phyloP scores from a whole-genome alignment of 2,888 invertebrate species.

The Mechanitis messenoides region DNA sequence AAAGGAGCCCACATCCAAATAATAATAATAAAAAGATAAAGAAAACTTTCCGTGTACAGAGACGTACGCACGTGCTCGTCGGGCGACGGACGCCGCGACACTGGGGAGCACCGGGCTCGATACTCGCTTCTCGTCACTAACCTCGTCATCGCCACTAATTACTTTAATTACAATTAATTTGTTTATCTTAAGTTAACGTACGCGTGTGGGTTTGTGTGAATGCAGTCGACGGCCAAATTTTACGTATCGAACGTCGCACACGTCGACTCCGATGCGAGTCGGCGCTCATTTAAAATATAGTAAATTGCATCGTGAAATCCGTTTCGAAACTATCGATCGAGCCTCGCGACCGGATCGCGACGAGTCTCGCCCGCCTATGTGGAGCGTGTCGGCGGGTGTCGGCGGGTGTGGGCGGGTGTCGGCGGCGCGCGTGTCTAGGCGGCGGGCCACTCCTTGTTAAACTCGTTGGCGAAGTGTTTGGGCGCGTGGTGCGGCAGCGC shows the following conservation, averaged over 20 bases:
- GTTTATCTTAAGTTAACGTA: constrained; percentile 44
- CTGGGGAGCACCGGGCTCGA: constrained; percentile 20
- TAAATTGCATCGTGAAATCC: neutral
- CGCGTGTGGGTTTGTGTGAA: constrained; percentile 75
- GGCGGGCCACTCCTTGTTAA: constrained; percentile 77
- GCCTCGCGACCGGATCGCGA: no score
- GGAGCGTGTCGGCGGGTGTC: constrained; percentile 13
- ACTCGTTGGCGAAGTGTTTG: constrained; percentile 75
- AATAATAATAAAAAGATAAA: constrained; percentile 60
- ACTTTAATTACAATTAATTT: constrained; percentile 31
- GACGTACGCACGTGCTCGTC: constrained; percentile 38
- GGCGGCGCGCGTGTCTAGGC: constrained; percentile 45
- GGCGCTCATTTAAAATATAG: no score
- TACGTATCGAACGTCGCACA: no score
- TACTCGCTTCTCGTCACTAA: no score
- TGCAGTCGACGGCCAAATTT: constrained; percentile 43
- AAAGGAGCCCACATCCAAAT: constrained; percentile 72
- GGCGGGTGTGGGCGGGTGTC: constrained; percentile 20
- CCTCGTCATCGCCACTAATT: neutral
- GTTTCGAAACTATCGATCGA: neutral
- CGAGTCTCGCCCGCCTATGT: constrained; percentile 11
- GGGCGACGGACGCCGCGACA: constrained; percentile 35
- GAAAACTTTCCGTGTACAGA: constrained; percentile 42
- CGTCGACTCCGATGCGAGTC: no score
- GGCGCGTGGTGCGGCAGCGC: constrained; percentile 73